Evolutionary conservation across 2,888 invertebrate genomes (phyloP).

Genomic region (Orthosia gracilis): DNA sequence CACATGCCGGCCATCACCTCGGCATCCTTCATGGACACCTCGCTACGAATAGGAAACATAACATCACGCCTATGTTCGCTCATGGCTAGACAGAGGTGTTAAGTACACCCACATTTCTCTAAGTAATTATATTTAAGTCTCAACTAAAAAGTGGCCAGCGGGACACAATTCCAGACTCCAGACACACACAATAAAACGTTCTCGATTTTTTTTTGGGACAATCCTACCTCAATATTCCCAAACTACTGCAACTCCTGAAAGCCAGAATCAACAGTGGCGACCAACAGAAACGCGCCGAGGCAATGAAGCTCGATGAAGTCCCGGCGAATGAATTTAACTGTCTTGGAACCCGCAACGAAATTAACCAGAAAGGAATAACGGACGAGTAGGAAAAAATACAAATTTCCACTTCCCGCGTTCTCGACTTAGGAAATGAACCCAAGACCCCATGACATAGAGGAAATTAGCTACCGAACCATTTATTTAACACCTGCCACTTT

Average conservation of each 20-base stretch:
- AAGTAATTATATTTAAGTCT: too few species aligned
- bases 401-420: background rate
- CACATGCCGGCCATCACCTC: conserved; percentile 82
- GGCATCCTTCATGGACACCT: conserved; percentile 78
- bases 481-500: conserved; percentile 17
- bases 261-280: too few species aligned
- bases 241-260: too few species aligned
- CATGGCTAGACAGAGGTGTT: background rate
- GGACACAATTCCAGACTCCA: too few species aligned
- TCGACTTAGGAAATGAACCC: background rate
- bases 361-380: background rate
- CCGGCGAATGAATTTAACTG: too few species aligned
- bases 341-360: too few species aligned
- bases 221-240: too few species aligned
- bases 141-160: too few species aligned
- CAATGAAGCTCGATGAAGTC: too few species aligned
- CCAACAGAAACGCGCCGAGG: too few species aligned
- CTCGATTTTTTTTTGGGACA: too few species aligned
- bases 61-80: background rate
- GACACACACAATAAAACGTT: too few species aligned
- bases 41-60: conserved; percentile 71
- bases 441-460: conserved; percentile 53
- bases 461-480: conserved; percentile 44
- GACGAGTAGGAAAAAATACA: background rate
- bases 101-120: background rate